Evolutionary conservation across 2,797 vertebrate genomes (phyloP), one percentile per base, ranked within the genome.

Genomic region (Rhinophrynus dorsalis): DNA sequence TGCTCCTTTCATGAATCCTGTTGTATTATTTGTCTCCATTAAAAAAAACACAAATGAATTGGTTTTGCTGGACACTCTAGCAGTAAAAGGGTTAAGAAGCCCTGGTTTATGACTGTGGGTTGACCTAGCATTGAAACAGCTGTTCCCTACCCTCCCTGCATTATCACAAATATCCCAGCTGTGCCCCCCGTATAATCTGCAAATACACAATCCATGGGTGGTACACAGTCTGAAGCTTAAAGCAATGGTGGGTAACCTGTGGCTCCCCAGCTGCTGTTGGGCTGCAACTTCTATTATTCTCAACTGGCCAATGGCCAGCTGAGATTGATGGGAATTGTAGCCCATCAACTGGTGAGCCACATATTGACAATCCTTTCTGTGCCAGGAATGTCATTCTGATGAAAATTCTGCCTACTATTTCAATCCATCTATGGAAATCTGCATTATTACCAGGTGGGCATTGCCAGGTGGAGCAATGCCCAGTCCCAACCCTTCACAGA

Each of bases 131-230:
- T 9, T 52, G 23, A 52, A 30, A 12, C 32, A 35, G 9, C 32
- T 35, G 32, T 35, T 35, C 13, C 30, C n/a, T 13, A 5, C 23
- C 21, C 55, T 33, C 32, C 35, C 26, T 26, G 6, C 29, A 47
- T 32, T 17, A n/a, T 33, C 38, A 40, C n/a, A 17, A 40, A 40
- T 35, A 5, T 18, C 21, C 65, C n/a, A n/a, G 17, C 45, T 47
- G 50, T 42, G 55, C 18, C 30, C 52, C 52, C 29, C 18, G 54
- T 38, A 60, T 48, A 45, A 44, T 70, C 62, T 70, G 67, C 67
- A 70, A 45, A 70, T 70, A 8, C 13, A 18, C 62, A 70, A 70
- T 70, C 67, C 67, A 23, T 35, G 57, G 62, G 47, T 62, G 48
- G 11, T 54, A 23, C 21, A 44, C 26, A 21, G 21, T 27, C 47